Evolutionary conservation across 2,888 invertebrate genomes (phyloP).

Genomic region (Dyspetes luteomarginatus): DNA sequence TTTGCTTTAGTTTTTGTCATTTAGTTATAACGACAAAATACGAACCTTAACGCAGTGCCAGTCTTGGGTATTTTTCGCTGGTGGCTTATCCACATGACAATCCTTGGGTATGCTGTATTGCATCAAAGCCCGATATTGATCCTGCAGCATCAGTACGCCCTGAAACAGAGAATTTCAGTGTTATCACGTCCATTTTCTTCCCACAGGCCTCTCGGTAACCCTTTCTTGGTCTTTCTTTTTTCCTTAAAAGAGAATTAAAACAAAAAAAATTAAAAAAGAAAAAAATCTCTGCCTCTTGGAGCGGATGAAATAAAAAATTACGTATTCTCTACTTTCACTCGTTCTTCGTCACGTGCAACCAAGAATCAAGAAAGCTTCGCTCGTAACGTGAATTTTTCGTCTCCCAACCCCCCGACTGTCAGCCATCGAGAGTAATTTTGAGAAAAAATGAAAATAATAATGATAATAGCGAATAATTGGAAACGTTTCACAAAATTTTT

Average conservation of each 20-base stretch:
- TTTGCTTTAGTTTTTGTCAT: neutral
- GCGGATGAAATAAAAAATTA: constrained; percentile 58
- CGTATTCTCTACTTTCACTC: constrained; percentile 51
- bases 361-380: constrained; percentile 47
- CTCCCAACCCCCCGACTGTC: neutral
- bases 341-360: constrained; percentile 46
- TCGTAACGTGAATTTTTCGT: neutral
- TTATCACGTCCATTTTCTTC: constrained; percentile 82
- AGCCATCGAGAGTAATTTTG: neutral
- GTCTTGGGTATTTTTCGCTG: constrained; percentile 84
- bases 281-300: constrained; percentile 58
- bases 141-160: constrained; percentile 90
- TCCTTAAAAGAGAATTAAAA: too few species aligned
- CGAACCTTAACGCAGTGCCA: constrained; percentile 88
- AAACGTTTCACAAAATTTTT: neutral
- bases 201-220: constrained; percentile 67
- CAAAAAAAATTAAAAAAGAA: too few species aligned
- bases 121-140: constrained; percentile 89
- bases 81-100: constrained; percentile 85
- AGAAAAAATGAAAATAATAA: neutral
- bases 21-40: neutral
- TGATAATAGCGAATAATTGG: neutral
- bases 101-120: constrained; percentile 91
- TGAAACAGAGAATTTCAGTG: constrained; percentile 85
- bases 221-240: constrained; percentile 76